Conservation (phyloP, 1,140 invertebrate genomes). For the Chrysomallon squamiferum region DNA sequence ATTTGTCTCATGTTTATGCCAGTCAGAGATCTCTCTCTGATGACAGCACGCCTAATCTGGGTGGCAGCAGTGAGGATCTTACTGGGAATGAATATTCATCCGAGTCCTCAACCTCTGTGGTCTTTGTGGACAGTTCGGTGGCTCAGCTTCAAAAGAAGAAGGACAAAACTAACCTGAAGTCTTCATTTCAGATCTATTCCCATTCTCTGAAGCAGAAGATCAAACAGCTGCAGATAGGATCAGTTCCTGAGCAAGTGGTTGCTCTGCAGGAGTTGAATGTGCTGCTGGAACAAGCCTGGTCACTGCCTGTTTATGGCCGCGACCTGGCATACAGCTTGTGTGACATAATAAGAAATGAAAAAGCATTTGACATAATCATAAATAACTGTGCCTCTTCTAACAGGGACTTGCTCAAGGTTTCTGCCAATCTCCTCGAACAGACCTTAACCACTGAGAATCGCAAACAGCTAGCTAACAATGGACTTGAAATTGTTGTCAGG, state of each 20-base stretch:
- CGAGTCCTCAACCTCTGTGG: constrained; percentile 1
- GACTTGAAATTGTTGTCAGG: constrained; percentile 80
- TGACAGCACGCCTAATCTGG: constrained; percentile 18
- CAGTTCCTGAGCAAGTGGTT: constrained; percentile 31
- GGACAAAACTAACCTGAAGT: constrained; percentile 27
- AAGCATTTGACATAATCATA: constrained; percentile 83
- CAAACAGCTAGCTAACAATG: constrained; percentile 87
- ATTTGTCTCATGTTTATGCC: constrained; percentile 27
- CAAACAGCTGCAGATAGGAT: constrained; percentile 31
- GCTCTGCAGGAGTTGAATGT: constrained; percentile 41
- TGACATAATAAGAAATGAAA: constrained; percentile 83
- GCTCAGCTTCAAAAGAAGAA: constrained; percentile 14
- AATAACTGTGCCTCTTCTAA: constrained; percentile 44
- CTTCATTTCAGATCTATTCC: constrained; percentile 34
- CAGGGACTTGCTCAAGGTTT: constrained; percentile 50
- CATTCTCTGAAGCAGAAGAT: constrained; percentile 35
- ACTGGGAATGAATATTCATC: background rate
- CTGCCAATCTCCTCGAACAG: constrained; percentile 80
- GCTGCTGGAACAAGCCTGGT: constrained; percentile 78
- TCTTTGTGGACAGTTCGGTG: constrained; percentile 1
- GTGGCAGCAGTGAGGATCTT: constrained; percentile 15
- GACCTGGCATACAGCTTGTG: constrained; percentile 70
- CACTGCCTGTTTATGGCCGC: constrained; percentile 90
- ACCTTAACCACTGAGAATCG: constrained; percentile 87
- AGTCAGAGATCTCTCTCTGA: constrained; percentile 26